A percentile compares a stretch with the other conserved stretches of the same genome.
phyloP scores from a whole-genome alignment of 2,113 vertebrate genomes.

The Heterotilapia buettikoferi region DNA sequence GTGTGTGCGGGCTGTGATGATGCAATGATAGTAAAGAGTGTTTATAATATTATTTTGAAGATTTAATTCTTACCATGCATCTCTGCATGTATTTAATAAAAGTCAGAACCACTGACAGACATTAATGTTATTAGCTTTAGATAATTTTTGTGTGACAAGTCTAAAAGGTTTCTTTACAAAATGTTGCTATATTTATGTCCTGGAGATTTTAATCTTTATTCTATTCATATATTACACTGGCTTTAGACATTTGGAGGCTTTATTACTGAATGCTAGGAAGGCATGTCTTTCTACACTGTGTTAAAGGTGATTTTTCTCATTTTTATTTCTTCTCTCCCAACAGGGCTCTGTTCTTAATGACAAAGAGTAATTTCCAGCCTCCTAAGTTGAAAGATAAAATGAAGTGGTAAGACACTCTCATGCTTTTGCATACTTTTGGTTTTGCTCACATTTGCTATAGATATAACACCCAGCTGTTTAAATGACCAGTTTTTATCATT shows the following conservation, averaged over 20 bases:
- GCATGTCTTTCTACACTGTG: neutral
- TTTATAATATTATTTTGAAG: neutral
- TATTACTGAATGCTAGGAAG: neutral
- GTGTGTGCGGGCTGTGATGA: neutral
- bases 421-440: neutral
- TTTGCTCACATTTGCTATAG: neutral
- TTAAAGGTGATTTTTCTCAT: neutral
- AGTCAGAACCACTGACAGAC: neutral
- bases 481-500: neutral
- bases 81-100: neutral
- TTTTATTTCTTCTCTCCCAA: neutral
- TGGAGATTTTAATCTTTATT: neutral
- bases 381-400: conserved; percentile 98
- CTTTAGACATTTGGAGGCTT: neutral
- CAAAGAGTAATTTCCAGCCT: conserved; percentile 98
- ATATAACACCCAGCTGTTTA: neutral
- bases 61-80: neutral
- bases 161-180: neutral
- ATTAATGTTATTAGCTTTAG: neutral
- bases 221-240: neutral
- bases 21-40: neutral
- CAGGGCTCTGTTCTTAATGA: conserved; percentile 98
- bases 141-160: neutral
- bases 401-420: conserved; percentile 80
- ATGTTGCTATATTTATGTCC: neutral